Evolutionary conservation across 2,888 invertebrate species (phyloP), one percentile per base, ranked within the genome.

Genomic region (Mesochorus sp.): DNA sequence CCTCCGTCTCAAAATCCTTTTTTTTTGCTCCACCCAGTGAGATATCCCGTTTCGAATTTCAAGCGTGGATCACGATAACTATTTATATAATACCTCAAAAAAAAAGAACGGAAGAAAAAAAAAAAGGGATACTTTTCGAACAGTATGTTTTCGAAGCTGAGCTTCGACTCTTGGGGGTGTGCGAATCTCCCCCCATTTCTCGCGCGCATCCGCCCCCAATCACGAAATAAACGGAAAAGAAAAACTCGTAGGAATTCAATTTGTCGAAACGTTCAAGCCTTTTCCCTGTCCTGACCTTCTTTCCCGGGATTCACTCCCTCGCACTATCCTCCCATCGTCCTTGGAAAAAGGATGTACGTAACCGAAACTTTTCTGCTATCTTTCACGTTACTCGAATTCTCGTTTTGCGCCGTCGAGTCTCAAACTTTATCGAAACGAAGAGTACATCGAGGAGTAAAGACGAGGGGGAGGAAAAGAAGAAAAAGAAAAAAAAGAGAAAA

Each of bases 201-300:
- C 12, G n/a, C n/a, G n/a, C n/a, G n/a, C 6, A 49, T 17, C 34
- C 24, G 24, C 4, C 21, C n/a, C 34, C 10, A 12, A 34, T 66
- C 24, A 12, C 44, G 37, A 49, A 68, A 72, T 72, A 67, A 77
- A 67, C 72, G 67, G 24, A 8, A 62, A 62, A 67, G 67, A 72
- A 77, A 72, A 72, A 72, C 67, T 77, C 55, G 77, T 28, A 71
- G 44, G 76, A 77, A 77, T 62, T 77, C 47, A 77, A 77, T 77
- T 77, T 72, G 67, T 61, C 72, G 31, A 62, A 67, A 72, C 72
- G 51, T 61, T 71, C 55, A 47, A 61, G 66, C 49, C 62, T 62
- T 53, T 51, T 55, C 24, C 61, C 53, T 49, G 53, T 34, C n/a
- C 28, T 24, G 28, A 57, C 31, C 26, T 47, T 28, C 24, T 66